Evolutionary conservation across 2,888 invertebrate genomes (phyloP), one percentile per base, ranked within the genome.

Genomic region (Meiosimyza platycephala): DNA sequence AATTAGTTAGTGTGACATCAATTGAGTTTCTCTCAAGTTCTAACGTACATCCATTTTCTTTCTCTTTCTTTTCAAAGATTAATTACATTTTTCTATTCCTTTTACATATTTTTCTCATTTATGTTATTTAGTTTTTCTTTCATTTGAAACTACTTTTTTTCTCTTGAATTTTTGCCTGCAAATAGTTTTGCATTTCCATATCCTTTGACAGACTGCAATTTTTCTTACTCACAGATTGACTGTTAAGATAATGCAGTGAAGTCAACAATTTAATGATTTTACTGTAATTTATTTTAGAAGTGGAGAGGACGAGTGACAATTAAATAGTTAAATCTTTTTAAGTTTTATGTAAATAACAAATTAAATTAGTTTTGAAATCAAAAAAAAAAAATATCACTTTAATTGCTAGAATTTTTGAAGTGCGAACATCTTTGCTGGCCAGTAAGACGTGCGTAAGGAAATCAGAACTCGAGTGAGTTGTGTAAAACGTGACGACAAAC

Each of bases 191-290:
- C 54, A 16, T 13, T 54, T 54, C n/a, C 54, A 7, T 54, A 16
- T 54, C 54, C 54, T 54, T 54, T 16, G 54, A 54, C 11, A 15
- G 22, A 3, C 59, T 22, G 59, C 28, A 18, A 60, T 22, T 22
- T 60, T 28, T 60, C 59, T 60, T 60, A 15, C 7, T 60, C 59
- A 40, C 40, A 18, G 59, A 60, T 60, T 18, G 15, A 33, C 15
- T 28, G 59, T 28, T 60, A 9, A 60, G 59, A 60, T 60, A 60
- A 60, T 33, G 33, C 12, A 18, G 15, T 28, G 28, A 60, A 33
- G 5, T 55, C 55, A 22, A 22, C 11, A n/a, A 11, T 12, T 55
- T n/a, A 55, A n/a, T 55, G 55, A 6, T 55, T 55, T 55, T 15
- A 18, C 22, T 55, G 15, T 22, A 55, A 55, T 55, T 55, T 18